Conservation (phyloP, 2,888 invertebrate genomes). For the Himalopsyche kuldschensis region DNA sequence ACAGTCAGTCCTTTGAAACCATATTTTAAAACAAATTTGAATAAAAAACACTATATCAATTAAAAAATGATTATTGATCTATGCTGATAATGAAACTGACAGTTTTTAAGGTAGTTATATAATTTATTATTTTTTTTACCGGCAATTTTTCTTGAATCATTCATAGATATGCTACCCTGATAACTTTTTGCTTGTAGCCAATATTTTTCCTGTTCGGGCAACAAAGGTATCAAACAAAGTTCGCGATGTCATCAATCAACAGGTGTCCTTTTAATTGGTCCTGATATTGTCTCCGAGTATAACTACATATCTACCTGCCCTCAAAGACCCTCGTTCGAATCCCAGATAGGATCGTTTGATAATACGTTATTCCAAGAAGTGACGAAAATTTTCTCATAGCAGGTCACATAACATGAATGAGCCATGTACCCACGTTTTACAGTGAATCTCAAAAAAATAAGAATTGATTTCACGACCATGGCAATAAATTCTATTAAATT, state of each 20-base stretch:
- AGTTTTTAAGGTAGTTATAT: no score
- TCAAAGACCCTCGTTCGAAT: neutral
- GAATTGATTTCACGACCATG: no score
- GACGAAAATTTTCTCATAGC: neutral
- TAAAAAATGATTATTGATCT: no score
- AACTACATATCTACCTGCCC: neutral
- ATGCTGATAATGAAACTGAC: no score
- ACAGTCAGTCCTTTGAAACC: no score
- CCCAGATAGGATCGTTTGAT: slow-evolving; percentile 30
- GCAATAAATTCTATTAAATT: no score
- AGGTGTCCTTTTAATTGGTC: slow-evolving; percentile 24
- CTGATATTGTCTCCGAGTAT: neutral
- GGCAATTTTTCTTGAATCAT: neutral
- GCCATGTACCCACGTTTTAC: neutral
- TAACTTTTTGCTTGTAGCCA: neutral
- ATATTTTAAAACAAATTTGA: no score
- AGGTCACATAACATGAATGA: neutral
- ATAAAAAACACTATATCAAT: no score
- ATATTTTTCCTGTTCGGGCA: neutral
- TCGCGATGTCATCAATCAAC: slow-evolving; percentile 11
- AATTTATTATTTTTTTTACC: no score
- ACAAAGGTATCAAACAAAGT: neutral
- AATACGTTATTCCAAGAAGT: neutral
- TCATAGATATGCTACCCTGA: neutral
- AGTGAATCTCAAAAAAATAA: neutral